Evolutionary conservation across 2,888 invertebrate species (phyloP).

Genomic region (Spialia ferax): DNA sequence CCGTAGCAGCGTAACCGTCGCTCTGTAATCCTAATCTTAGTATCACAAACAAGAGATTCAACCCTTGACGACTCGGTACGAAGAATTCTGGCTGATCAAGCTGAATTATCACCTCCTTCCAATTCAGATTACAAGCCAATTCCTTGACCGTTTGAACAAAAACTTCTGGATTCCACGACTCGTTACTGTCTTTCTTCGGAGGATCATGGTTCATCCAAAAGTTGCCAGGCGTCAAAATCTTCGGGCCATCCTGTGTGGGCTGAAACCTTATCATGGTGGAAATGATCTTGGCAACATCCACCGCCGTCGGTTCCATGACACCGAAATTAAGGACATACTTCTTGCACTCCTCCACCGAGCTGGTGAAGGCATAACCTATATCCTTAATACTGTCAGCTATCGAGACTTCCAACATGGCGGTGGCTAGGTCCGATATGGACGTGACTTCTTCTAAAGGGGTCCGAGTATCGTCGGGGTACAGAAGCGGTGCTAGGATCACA

Average conservation of each 20-base stretch:
- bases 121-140: slow-evolving; percentile 91
- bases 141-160: slow-evolving; percentile 95
- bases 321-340: slow-evolving; percentile 88
- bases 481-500: slow-evolving; percentile 92
- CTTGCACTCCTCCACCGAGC: slow-evolving; percentile 92
- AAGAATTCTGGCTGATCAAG: slow-evolving; percentile 94
- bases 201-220: slow-evolving; percentile 76
- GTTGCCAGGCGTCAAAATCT: slow-evolving; percentile 83
- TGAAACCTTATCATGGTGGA: slow-evolving; percentile 75
- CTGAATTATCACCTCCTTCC: slow-evolving; percentile 94
- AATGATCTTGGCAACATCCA: slow-evolving; percentile 23
- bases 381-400: slow-evolving; percentile 94
- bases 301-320: slow-evolving; percentile 4
- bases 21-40: slow-evolving; percentile 17
- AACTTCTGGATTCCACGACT: slow-evolving; percentile 95
- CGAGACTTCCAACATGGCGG: slow-evolving; percentile 87
- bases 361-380: slow-evolving; percentile 94
- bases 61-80: slow-evolving; percentile 92
- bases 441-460: slow-evolving; percentile 80
- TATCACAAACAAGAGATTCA: slow-evolving; percentile 86
- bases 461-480: slow-evolving; percentile 90
- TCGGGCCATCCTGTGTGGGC: slow-evolving; percentile 90
- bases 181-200: slow-evolving; percentile 71
- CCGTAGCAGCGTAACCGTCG: slow-evolving; percentile 82
- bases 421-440: slow-evolving; percentile 74